Base-by-base conservation (phyloP, 1,140 invertebrate genomes). In the Tribolium castaneum region DNA sequence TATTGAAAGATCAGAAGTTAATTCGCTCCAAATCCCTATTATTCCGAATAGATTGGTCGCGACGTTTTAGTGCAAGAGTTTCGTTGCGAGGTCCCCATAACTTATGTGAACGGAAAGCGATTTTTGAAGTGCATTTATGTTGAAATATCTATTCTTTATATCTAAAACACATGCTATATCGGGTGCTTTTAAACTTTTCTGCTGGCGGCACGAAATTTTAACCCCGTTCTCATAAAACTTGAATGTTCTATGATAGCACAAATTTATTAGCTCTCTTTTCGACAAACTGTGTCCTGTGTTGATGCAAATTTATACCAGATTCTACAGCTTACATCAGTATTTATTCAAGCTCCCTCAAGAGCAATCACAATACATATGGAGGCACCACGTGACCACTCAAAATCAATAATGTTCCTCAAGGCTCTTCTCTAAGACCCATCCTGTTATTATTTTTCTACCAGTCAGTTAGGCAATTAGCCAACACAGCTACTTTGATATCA, bases 141-240 rank as follows among this genome's bases (percentile, higher is more conserved):
- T 73, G 71, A 73, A 73, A 73, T 73, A 73, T 73, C 71, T 73
- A 73, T 73, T 73, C 71, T 73, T 73, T 73, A 73, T 73, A 73
- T 73, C 71, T 73, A 73, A 73, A 73, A 73, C 71, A 73, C 71
- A 73, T 73, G 71, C 71, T 73, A 73, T 73, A 73, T 51, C 71
- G 49, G 52, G 71, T 73, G 71, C 71, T 73, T 73, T 73, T 73
- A 73, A 73, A 73, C 19, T 73, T 73, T 73, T 73, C 71, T 73
- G 71, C 71, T 73, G 71, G 71, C 71, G 71, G 71, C 71, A 73
- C 49, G 71, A 73, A 73, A 73, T 73, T 73, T 73, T 73, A 73
- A 73, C 71, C 71, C 71, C 52, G 71, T 73, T 73, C 71, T 73
- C 71, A 73, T 73, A 73, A 73, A 73, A 73, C 71, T 73, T 52